Percentiles rank a stretch among this genome's conserved stretches.
These are phyloP conservation scores for Rostratula benghalensis DNA, from an alignment of 2,113 vertebrate genomes.

Conservation along the genomic window DNA sequence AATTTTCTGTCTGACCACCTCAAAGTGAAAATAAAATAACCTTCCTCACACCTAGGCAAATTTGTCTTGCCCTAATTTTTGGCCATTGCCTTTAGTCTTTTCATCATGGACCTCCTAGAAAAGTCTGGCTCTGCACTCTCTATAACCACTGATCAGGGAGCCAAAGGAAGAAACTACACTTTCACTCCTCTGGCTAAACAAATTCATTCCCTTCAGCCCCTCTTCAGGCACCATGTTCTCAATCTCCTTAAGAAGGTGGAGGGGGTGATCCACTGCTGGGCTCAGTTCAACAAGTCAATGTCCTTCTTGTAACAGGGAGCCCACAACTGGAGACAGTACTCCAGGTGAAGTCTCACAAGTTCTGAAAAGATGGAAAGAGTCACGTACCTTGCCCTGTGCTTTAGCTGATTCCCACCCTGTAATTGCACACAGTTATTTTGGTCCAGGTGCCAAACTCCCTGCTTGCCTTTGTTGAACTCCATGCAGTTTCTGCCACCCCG, in stretches of 20 bases:
- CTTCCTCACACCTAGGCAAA: background rate
- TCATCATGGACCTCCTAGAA: background rate
- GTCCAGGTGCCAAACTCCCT: background rate
- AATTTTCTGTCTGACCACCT: background rate
- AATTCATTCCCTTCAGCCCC: background rate
- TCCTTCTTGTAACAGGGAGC: background rate
- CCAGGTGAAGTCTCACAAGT: background rate
- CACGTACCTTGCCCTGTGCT: fast-evolving
- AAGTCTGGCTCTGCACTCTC: background rate
- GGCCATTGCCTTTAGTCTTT: background rate
- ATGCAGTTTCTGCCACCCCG: background rate
- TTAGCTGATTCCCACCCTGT: background rate
- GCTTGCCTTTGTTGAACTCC: background rate
- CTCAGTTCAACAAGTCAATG: background rate
- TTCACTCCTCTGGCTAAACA: background rate
- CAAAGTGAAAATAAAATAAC: background rate
- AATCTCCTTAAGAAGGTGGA: background rate
- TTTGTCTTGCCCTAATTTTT: background rate
- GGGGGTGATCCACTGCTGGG: background rate
- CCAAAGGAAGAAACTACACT: background rate
- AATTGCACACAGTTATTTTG: background rate
- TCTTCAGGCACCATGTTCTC: background rate
- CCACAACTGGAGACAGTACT: background rate
- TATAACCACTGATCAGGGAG: background rate
- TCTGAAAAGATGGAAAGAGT: background rate